Evolutionary conservation across 2,113 vertebrate genomes (phyloP).

Genomic region (Colistium nudipinnis): DNA sequence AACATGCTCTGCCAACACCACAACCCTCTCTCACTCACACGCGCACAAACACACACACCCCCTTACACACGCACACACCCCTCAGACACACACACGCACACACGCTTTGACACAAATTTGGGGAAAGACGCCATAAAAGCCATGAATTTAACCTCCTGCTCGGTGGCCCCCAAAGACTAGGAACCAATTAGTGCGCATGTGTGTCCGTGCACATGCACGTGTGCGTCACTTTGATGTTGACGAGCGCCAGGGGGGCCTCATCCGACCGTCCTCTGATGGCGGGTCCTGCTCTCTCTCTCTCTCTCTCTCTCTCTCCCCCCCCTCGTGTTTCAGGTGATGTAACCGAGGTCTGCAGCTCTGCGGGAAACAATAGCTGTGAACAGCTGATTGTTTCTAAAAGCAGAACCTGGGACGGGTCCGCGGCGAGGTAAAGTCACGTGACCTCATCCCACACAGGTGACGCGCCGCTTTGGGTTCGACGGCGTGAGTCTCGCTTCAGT

Average conservation of each 20-base stretch:
- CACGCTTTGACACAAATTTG: constrained; percentile 52
- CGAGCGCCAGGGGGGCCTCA: not conserved
- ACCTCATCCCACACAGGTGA: too few species aligned
- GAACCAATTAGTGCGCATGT: constrained; percentile 27
- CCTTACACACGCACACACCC: constrained; percentile 15
- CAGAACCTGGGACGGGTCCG: constrained; percentile 42
- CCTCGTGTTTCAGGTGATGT: constrained; percentile 29
- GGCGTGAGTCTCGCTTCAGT: too few species aligned
- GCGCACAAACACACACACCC: constrained; percentile 40
- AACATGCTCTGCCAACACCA: constrained; percentile 74
- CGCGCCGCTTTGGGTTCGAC: too few species aligned
- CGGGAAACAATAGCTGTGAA: constrained; percentile 56
- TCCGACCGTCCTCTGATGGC: not conserved
- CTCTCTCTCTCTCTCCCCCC: too few species aligned
- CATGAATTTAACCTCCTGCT: constrained; percentile 65
- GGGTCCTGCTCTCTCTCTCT: not conserved
- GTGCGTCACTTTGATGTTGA: constrained; percentile 3
- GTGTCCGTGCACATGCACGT: constrained; percentile 3
- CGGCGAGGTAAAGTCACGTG: too few species aligned
- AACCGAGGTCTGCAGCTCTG: constrained; percentile 14
- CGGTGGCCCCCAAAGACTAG: constrained; percentile 32
- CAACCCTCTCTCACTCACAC: constrained; percentile 53
- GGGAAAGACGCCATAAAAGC: constrained; percentile 62
- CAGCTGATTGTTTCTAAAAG: constrained; percentile 69
- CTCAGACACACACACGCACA: constrained; percentile 14